phyloP scores from a whole-genome alignment of 1,140 invertebrate genomes.

The Medauroidea extradentata region DNA sequence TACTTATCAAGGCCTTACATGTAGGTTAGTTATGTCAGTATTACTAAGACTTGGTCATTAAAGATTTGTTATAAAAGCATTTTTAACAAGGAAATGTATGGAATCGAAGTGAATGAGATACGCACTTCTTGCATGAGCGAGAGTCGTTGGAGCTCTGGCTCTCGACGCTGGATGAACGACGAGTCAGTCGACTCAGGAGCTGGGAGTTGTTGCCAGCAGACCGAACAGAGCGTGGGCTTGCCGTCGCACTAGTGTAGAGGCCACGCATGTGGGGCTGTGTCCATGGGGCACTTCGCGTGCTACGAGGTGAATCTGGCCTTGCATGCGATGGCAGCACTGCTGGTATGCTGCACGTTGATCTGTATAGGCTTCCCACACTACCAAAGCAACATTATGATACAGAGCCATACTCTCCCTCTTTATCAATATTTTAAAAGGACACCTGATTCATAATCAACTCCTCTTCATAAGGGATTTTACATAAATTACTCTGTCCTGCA shows the following conservation, averaged over 20 bases:
- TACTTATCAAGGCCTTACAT: no score
- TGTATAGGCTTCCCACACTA: conserved; percentile 47
- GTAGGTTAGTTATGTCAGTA: no score
- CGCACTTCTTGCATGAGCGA: conserved; percentile 58
- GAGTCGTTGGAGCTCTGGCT: conserved; percentile 81
- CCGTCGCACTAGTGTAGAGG: conserved; percentile 63
- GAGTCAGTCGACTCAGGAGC: conserved; percentile 48
- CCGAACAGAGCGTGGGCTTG: conserved; percentile 60
- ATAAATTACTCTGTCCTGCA: no score
- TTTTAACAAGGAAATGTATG: no score
- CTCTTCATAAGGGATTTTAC: no score
- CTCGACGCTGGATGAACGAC: conserved; percentile 62
- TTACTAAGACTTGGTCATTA: no score
- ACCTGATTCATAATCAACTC: no score
- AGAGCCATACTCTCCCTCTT: no score
- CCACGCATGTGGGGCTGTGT: conserved; percentile 58
- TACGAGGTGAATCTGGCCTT: conserved; percentile 63
- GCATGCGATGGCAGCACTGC: conserved; percentile 34
- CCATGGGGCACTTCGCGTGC: conserved; percentile 81
- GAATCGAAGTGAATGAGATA: no score
- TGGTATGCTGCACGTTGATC: conserved; percentile 47
- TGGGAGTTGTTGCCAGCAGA: conserved; percentile 49
- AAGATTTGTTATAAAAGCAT: no score
- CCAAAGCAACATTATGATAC: background rate
- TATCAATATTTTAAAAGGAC: conserved; percentile 8